Percentiles rank a stretch among this genome's conserved stretches.
Evolutionary conservation across 64 coral and sea anemone genomes (phyloP).

Genomic region (Montipora foliosa): DNA sequence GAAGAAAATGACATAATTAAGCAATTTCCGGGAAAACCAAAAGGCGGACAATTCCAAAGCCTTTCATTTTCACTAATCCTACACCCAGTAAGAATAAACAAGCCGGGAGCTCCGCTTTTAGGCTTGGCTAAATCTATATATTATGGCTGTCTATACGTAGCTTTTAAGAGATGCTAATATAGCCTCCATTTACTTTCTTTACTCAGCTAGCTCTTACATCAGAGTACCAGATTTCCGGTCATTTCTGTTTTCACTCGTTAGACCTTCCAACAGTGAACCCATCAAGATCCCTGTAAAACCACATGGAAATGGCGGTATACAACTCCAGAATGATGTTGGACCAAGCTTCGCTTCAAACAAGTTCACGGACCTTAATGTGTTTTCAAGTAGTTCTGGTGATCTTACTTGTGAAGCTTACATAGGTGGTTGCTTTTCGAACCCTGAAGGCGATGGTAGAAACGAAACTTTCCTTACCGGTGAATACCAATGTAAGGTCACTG

Average conservation of each 20-base stretch:
- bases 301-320: not conserved
- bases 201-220: not conserved
- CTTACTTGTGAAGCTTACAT: not conserved
- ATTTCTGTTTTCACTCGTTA: constrained; percentile 28
- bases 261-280: constrained; percentile 10
- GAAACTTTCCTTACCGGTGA: not conserved
- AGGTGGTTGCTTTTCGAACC: not conserved
- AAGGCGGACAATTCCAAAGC: no score
- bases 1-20: no score
- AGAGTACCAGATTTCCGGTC: not conserved
- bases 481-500: not conserved
- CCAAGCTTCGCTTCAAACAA: not conserved
- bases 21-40: no score
- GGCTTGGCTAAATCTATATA: no score
- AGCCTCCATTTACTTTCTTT: not conserved
- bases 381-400: not conserved
- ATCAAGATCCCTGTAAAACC: not conserved
- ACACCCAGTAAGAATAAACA: no score
- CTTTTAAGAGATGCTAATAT: not conserved
- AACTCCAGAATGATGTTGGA: not conserved
- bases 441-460: not conserved
- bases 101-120: no score
- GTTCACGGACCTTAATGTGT: not conserved
- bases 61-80: no score
- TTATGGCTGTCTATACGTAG: no score